Evolutionary conservation across 1,140 invertebrate genomes (phyloP), one percentile per base, ranked within the genome.

Genomic region (Rhynchophorus ferrugineus): DNA sequence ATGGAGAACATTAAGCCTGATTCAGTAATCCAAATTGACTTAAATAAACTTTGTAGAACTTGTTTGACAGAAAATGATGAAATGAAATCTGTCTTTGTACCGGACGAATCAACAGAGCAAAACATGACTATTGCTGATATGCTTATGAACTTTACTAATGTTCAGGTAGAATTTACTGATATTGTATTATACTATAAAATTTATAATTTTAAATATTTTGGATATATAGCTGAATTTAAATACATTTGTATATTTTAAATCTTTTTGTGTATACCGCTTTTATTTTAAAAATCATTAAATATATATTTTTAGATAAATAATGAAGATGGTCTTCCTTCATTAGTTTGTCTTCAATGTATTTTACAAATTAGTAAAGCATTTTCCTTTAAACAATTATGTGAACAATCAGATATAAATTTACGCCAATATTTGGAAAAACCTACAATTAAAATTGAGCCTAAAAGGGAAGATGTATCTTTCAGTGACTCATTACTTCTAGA

Each of bases 361-460:
- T 60, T 71, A 19, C 68, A 73, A 60, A 67, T 74, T n/a, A 71
- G 67, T 42, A 63, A 67, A 39, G 66, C 66, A 17, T 75, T 67
- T 54, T 66, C 70, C n/a, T 75, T 75, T 50, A 74, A 73, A 61
- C 64, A 71, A 49, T 59, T 71, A 20, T 74, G 72, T 57, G 69
- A 73, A 57, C 63, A 68, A 46, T 72, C 71, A 11, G 71, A 74
- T 57, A 49, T 59, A 7, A 70, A 65, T 46, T 60, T 74, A 2
- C 49, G 71, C 34, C 64, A 68, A 51, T 69, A 66, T 52, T 48
- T 70, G 21, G 62, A 65, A 6, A 64, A 65, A 60, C 64, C 66
- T 6, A 21, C 57, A 8, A 29, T 42, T 21, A 59, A 62, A 58
- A 47, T 16, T 19, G 13, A 1, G 20, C 33, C 29, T 11, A 64